phyloP scores from a whole-genome alignment of 2,113 vertebrate species.

The Ciconia stormi region DNA sequence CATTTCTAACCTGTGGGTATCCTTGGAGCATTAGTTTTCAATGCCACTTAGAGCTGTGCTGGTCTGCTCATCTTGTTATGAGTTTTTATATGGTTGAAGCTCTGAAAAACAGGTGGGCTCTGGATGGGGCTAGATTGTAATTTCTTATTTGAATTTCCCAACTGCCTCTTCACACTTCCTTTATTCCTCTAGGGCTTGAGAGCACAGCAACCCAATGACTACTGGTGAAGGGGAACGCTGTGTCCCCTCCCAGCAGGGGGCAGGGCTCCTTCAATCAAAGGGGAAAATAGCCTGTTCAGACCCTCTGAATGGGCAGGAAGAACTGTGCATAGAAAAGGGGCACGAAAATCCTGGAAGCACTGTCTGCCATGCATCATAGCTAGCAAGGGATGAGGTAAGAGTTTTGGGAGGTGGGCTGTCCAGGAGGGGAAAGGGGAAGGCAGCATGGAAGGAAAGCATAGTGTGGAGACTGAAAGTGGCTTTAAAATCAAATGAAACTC shows the following conservation, averaged over 20 bases:
- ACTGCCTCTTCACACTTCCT: neutral
- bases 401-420: neutral
- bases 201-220: neutral
- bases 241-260: neutral
- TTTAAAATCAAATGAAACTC: conserved; percentile 29
- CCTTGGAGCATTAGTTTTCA: neutral
- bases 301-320: neutral
- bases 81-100: neutral
- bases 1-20: neutral
- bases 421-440: neutral
- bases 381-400: neutral
- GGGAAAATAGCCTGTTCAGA: neutral
- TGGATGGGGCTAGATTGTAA: neutral
- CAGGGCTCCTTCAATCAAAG: neutral
- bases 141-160: neutral
- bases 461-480: neutral
- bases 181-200: neutral
- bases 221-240: neutral
- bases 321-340: neutral
- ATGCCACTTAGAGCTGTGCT: neutral
- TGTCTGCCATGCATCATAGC: neutral
- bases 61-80: neutral
- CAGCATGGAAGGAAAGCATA: neutral
- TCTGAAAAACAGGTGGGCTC: neutral
- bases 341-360: neutral